Evolutionary conservation across 1,140 invertebrate genomes (phyloP).

Genomic region (Hylyphantes graminicola): DNA sequence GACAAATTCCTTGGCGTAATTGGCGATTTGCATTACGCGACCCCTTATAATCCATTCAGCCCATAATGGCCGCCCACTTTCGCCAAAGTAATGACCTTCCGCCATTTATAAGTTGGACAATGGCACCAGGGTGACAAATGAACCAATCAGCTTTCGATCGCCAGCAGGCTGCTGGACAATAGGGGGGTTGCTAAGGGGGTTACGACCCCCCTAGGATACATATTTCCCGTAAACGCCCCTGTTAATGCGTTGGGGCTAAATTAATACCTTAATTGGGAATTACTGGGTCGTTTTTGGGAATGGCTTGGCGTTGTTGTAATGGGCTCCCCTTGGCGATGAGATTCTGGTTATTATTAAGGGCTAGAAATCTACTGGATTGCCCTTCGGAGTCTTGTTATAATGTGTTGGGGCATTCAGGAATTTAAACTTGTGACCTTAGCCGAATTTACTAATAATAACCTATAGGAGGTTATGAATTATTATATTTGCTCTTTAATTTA

Average conservation of each 20-base stretch:
- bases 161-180: slow-evolving; percentile 46
- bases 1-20: slow-evolving; percentile 2
- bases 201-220: slow-evolving; percentile 35
- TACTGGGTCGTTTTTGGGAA: slow-evolving; percentile 34
- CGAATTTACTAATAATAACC: too few species aligned
- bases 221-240: slow-evolving; percentile 15
- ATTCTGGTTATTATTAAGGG: not conserved
- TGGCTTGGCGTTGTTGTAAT: slow-evolving; percentile 14
- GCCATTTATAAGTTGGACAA: slow-evolving; percentile 52
- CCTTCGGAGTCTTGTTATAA: too few species aligned
- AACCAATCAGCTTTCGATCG: slow-evolving; percentile 44
- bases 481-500: too few species aligned
- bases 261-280: slow-evolving; percentile 57
- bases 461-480: too few species aligned
- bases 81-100: slow-evolving; percentile 32
- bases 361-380: not conserved
- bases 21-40: slow-evolving; percentile 26
- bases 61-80: slow-evolving; percentile 21
- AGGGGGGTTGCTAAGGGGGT: slow-evolving; percentile 1
- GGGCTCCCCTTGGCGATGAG: slow-evolving; percentile 8
- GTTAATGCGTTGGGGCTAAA: slow-evolving; percentile 24
- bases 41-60: slow-evolving; percentile 1
- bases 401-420: too few species aligned
- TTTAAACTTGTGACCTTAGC: too few species aligned
- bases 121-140: slow-evolving; percentile 44